Conservation (phyloP, 2,888 invertebrate species). For the Tolmerus cingulatus region DNA sequence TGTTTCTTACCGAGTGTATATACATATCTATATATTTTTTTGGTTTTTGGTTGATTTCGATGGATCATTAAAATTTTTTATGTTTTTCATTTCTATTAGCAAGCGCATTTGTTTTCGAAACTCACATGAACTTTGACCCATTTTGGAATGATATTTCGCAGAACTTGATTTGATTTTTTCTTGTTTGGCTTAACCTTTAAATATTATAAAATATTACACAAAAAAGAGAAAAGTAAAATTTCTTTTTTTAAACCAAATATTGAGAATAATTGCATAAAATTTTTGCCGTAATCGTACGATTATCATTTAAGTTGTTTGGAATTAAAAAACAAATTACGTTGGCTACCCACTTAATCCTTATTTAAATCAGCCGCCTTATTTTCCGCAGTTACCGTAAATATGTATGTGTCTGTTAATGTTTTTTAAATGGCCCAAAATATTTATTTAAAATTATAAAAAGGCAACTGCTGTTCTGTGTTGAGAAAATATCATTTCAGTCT, state of each 20-base stretch:
- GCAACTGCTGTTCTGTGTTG: constrained; percentile 23
- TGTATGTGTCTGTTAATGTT: neutral
- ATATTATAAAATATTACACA: neutral
- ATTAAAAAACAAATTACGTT: neutral
- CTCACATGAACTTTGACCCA: constrained; percentile 57
- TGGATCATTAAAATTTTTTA: neutral
- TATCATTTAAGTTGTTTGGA: constrained; percentile 19
- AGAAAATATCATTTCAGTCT: constrained; percentile 52
- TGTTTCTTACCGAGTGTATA: constrained; percentile 39
- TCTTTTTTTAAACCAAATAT: neutral
- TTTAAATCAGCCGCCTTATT: neutral
- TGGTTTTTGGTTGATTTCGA: neutral
- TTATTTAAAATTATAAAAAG: neutral
- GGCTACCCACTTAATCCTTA: neutral
- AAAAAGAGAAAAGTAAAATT: neutral
- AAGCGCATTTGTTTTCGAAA: constrained; percentile 39
- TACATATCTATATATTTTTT: constrained; percentile 33
- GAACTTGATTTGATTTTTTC: constrained; percentile 24
- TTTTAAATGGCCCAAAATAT: constrained; percentile 12
- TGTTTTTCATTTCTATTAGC: constrained; percentile 26
- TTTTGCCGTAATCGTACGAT: constrained; percentile 52
- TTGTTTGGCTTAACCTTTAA: neutral
- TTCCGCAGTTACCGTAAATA: neutral
- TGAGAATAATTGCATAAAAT: constrained; percentile 5
- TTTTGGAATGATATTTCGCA: constrained; percentile 62